Conservation (phyloP, 2,888 invertebrate genomes). For the Hydrotaea diabolus region DNA sequence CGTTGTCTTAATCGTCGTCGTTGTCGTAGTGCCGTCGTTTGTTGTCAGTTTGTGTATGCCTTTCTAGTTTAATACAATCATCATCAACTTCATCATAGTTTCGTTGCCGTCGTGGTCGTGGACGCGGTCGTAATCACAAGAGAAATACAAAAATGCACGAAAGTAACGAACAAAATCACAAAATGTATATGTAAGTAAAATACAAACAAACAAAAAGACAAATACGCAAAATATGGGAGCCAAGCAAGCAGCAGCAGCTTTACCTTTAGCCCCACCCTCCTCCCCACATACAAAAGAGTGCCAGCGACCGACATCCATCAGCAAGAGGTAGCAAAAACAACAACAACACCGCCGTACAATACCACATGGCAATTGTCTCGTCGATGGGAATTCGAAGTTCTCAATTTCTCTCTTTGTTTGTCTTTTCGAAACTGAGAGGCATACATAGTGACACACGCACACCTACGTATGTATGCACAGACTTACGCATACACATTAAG, state of each 20-base stretch:
- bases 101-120: constrained; percentile 16
- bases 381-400: background rate
- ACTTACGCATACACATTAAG: no score
- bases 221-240: constrained; percentile 56
- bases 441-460: background rate
- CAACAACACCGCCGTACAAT: background rate
- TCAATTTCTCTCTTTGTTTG: background rate
- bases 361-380: constrained; percentile 30
- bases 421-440: background rate
- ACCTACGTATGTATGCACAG: no score
- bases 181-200: constrained; percentile 15
- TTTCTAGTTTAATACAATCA: constrained; percentile 18
- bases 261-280: constrained; percentile 23
- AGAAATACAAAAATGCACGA: constrained; percentile 12
- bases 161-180: background rate
- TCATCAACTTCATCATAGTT: background rate
- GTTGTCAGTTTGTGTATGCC: constrained; percentile 44
- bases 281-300: no score
- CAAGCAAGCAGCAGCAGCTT: constrained; percentile 51
- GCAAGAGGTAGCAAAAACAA: background rate
- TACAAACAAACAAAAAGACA: constrained; percentile 42
- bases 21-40: background rate
- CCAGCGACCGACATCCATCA: no score
- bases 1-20: constrained; percentile 2
- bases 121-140: constrained; percentile 50